Base-by-base conservation (phyloP, 2,797 vertebrate genomes). In the Brachyrhaphis roseni region DNA sequence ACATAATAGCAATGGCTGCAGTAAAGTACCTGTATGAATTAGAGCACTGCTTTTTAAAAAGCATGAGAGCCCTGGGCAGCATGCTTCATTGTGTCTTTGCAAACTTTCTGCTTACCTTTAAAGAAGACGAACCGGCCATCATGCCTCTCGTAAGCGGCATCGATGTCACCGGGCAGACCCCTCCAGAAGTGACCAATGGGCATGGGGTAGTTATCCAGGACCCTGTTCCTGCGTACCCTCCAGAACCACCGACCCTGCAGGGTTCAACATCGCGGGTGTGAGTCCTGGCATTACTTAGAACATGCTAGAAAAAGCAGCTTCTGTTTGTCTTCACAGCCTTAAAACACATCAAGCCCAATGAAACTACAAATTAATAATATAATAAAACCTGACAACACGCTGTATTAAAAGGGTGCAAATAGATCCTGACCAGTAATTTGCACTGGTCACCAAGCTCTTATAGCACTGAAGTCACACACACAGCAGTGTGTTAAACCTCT, bases 201-300 rank as follows among this genome's bases (percentile, higher is more conserved):
- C 98, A 99, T 99, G 46, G 98, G 98, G 85, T 99, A 99, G 89
- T 98, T 98, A 93, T 99, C 98, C 88, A 99, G 93, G 64, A 99
- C 98, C 2, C 97, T 95, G 93, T 99, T 99, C 84, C 97, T 96
- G 66, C 98, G 96, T 3, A 99, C 98, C 73, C 98, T 95, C 98
- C 98, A 99, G 93, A 99, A 99, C 98, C 98, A 99, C 36, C 95
- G 96, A 47, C 98, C 98, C 98, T 99, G 84, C 68, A 31, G 23
- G 49, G 45, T 36, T 77, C 10, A 75, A 72, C 72, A 68, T 36
- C 41, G 23, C 6, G 3, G 57, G 72, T 5, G 13, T 23, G 5
- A 57, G n/a, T 34, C 46, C 8, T 76, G 13, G 4, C 12, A 3
- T 57, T 18, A 39, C 16, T 15, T 26, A 53, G 73, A 55, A 15